Percentiles rank a stretch among this genome's conserved stretches.
Conservation (phyloP, 1,140 invertebrate species). For the Ips typographus region DNA sequence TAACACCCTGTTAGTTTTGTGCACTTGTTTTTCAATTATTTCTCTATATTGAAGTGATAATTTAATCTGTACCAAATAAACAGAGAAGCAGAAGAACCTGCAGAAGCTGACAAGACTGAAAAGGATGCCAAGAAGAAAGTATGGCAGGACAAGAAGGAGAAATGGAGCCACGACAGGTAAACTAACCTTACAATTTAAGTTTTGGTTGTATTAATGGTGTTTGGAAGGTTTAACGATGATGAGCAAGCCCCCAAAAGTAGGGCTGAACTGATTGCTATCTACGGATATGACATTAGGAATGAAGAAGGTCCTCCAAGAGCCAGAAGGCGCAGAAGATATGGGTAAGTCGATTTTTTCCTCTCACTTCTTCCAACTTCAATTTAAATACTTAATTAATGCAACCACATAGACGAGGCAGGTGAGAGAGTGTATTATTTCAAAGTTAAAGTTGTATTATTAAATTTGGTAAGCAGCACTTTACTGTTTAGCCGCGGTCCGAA, state of each 20-base stretch:
- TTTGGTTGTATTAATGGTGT: neutral
- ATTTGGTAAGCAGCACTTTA: neutral
- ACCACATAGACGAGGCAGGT: slow-evolving; percentile 8
- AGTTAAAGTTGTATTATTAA: neutral
- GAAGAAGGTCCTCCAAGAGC: slow-evolving; percentile 89
- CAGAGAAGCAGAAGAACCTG: slow-evolving; percentile 47
- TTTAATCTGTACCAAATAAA: too few relatives aligned
- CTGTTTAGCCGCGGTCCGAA: slow-evolving; percentile 76
- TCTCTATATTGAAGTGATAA: too few relatives aligned
- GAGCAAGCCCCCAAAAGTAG: slow-evolving; percentile 84
- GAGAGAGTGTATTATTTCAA: slow-evolving; percentile 4
- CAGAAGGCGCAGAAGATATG: slow-evolving; percentile 79
- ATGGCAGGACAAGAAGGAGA: slow-evolving; percentile 66
- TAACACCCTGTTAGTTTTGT: too few relatives aligned
- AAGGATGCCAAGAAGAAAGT: slow-evolving; percentile 58
- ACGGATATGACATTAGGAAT: slow-evolving; percentile 93
- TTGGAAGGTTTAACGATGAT: slow-evolving; percentile 68
- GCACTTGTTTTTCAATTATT: too few relatives aligned
- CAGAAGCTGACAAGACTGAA: slow-evolving; percentile 52
- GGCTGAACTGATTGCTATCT: slow-evolving; percentile 82
- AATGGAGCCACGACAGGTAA: slow-evolving; percentile 85
- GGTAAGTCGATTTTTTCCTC: slow-evolving; percentile 56
- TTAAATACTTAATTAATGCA: neutral
- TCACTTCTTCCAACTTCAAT: neutral
- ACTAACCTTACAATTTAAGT: neutral